phyloP scores from a whole-genome alignment of 2,113 vertebrate genomes.

The Tragelaphus buxtoni region DNA sequence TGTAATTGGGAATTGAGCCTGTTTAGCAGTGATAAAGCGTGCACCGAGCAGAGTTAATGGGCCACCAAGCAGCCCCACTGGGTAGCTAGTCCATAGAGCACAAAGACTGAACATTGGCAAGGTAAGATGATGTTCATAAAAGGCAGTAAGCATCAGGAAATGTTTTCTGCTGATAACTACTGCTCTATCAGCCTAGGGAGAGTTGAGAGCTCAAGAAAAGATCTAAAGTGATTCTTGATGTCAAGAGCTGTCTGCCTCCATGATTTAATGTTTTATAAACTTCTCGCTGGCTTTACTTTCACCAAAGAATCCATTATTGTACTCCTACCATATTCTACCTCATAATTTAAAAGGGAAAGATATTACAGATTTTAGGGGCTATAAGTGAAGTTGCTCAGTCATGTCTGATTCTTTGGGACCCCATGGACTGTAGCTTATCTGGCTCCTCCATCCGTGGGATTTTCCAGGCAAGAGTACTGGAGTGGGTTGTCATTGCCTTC shows the following conservation, averaged over 20 bases:
- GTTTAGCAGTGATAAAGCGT: neutral
- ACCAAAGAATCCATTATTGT: neutral
- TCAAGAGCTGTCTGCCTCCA: neutral
- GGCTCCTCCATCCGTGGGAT: neutral
- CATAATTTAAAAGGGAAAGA: neutral
- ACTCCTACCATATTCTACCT: neutral
- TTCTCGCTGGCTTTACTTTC: neutral
- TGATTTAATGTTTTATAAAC: neutral
- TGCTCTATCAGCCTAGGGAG: neutral
- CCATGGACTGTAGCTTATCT: neutral
- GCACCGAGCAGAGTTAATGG: conserved; percentile 47
- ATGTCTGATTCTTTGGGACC: neutral
- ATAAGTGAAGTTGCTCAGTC: neutral
- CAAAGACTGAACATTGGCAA: neutral
- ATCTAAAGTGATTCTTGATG: neutral
- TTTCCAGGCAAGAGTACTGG: neutral
- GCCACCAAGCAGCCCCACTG: conserved; percentile 38
- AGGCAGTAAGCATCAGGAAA: neutral
- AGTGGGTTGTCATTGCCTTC: neutral
- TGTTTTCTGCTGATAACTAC: neutral
- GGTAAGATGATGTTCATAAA: neutral
- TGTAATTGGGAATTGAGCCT: conserved; percentile 40
- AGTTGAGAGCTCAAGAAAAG: accelerated
- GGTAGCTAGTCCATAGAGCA: conserved; percentile 33
- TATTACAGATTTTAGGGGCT: neutral